phyloP scores from a whole-genome alignment of 2,113 vertebrate species.

The Marcusenius ussheri region DNA sequence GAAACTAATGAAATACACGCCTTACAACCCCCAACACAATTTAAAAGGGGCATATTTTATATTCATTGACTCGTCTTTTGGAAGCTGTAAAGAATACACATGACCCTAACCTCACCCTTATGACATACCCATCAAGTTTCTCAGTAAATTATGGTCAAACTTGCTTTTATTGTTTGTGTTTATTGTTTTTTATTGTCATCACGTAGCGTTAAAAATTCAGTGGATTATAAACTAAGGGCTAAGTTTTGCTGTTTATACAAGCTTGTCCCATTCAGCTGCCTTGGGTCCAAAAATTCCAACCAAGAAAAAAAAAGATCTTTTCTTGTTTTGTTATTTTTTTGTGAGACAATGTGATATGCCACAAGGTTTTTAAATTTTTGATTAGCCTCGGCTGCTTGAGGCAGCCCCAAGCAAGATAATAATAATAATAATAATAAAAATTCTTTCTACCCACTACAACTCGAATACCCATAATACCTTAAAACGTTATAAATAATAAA shows the following conservation, averaged over 20 bases:
- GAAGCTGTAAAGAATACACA: background rate
- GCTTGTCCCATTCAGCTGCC: background rate
- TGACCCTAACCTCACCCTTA: background rate
- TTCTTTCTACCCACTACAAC: background rate
- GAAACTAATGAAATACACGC: background rate
- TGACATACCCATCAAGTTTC: background rate
- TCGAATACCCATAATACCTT: background rate
- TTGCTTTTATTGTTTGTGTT: background rate
- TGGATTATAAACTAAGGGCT: background rate
- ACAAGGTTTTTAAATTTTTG: slow-evolving; percentile 1
- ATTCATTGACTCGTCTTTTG: background rate
- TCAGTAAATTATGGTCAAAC: background rate
- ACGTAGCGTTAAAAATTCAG: background rate
- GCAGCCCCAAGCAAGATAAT: background rate
- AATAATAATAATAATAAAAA: background rate
- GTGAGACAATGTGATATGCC: background rate
- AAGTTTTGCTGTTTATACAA: background rate
- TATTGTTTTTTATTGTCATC: background rate
- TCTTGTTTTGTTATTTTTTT: background rate
- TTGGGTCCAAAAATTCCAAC: background rate
- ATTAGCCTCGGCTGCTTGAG: background rate
- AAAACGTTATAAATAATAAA: background rate
- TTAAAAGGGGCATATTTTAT: background rate
- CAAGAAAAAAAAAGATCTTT: background rate
- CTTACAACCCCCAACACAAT: background rate